Evolutionary conservation across 1,140 invertebrate species (phyloP), one percentile per base, ranked within the genome.

Genomic region (Plodia interpunctella): DNA sequence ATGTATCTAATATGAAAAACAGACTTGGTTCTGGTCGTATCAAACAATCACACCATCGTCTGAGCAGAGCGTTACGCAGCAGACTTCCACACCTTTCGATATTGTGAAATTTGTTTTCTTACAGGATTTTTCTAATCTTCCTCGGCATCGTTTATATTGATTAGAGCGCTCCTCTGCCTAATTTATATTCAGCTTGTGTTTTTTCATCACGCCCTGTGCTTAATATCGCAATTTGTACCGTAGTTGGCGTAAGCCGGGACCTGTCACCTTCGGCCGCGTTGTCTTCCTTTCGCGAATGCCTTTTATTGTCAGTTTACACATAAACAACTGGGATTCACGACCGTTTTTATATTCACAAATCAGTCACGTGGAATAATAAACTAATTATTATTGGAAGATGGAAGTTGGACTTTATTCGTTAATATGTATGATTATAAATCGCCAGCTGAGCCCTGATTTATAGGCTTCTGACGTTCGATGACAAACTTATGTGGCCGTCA

Each of bases 181-280:
- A 89, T 89, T 89, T 89, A 89, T 89, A 89, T 89, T 89, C 87
- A 85, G 87, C 76, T 80, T 80, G 87, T 85, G 87, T 87, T 89
- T 87, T 89, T 89, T 89, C 87, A 89, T 89, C 87, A 87, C 84
- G 81, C 74, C 79, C 74, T 74, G 84, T 87, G 84, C 79, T 89
- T 85, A 86, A 89, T 87, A 87, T 87, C 77, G 84, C 87, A 84
- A 86, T 89, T 87, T 87, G 87, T 87, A 79, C 81, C 81, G 81
- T 88, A 84, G 83, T 83, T 83, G 81, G 83, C 78, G 80, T 85
- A 83, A 83, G 83, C 75, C 75, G 78, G 79, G 79, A 70, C 76
- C 77, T 86, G 80, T 85, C 83, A 87, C 80, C 80, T 85, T 70
- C 70, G 74, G 79, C 79, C 78, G 74, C 74, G 68, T 64, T 65